Evolutionary conservation across 2,797 vertebrate genomes (phyloP).

Genomic region (Pangasius krempfi): DNA sequence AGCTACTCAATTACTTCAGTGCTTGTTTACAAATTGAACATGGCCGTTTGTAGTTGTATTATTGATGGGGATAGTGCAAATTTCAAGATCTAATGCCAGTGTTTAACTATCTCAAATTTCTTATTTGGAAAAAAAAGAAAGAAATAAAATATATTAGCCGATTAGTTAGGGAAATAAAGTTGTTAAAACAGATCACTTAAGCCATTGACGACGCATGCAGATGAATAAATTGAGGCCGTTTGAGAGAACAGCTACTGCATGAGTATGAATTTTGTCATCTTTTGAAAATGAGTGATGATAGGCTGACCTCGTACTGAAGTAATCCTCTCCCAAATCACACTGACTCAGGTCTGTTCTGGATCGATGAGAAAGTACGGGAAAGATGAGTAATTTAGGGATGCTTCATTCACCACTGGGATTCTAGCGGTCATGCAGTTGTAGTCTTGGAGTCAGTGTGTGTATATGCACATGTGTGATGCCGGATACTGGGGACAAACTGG

Average conservation of each 20-base stretch:
- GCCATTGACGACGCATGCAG: not conserved
- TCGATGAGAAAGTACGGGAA: not conserved
- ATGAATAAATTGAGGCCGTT: not conserved
- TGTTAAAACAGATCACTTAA: not conserved
- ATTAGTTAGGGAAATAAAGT: not conserved
- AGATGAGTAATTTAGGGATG: not conserved
- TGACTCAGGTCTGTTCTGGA: not conserved
- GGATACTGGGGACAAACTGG: not conserved
- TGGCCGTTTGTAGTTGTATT: not conserved
- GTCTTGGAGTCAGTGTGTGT: not conserved
- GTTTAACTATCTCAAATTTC: not conserved
- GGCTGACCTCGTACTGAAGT: not conserved
- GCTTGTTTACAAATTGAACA: not conserved
- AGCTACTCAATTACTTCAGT: not conserved
- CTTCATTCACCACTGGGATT: constrained; percentile 5
- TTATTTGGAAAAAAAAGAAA: not conserved
- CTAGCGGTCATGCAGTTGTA: not conserved
- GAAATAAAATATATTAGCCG: not conserved
- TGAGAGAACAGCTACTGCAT: constrained; percentile 24
- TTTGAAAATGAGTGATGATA: constrained; percentile 1
- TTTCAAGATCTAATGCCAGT: not conserved
- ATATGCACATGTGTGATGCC: not conserved
- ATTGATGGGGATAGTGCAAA: no score
- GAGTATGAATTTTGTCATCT: constrained; percentile 34
- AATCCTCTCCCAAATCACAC: not conserved